Evolutionary conservation across 2,113 vertebrate species (phyloP).

Genomic region (Rhinoderma darwinii): DNA sequence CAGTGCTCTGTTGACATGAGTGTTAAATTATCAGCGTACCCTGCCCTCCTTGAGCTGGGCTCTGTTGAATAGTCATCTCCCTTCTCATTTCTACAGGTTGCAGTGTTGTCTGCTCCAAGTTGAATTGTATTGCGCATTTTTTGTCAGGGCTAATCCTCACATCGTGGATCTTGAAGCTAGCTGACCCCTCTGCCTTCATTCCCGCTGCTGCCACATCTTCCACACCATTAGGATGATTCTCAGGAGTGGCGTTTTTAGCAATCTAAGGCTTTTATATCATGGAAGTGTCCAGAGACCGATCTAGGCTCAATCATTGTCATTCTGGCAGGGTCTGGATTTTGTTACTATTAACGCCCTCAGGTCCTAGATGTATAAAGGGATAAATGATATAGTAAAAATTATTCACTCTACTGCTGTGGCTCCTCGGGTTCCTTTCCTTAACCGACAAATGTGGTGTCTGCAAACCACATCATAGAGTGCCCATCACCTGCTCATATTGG

Average conservation of each 20-base stretch:
- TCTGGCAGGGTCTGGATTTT: background rate
- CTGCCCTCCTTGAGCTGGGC: conserved; percentile 57
- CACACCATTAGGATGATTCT: conserved; percentile 9
- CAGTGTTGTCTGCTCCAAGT: conserved; percentile 4
- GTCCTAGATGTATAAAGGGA: conserved; percentile 52
- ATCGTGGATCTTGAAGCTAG: background rate
- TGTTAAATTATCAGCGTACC: conserved; percentile 67
- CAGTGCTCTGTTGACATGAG: conserved; percentile 65
- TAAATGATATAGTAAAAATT: conserved; percentile 4
- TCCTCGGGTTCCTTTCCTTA: conserved; percentile 8
- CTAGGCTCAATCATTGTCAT: background rate
- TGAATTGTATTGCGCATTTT: conserved; percentile 37
- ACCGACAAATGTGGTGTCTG: conserved; percentile 9
- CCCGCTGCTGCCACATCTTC: conserved; percentile 32
- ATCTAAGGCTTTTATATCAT: conserved; percentile 56
- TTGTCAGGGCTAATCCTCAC: conserved; percentile 12
- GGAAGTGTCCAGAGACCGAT: conserved; percentile 36
- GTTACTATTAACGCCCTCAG: conserved; percentile 42
- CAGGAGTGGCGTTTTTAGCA: conserved; percentile 56
- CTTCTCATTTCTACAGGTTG: conserved; percentile 9
- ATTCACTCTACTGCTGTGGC: conserved; percentile 32
- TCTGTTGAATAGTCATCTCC: conserved; percentile 28
- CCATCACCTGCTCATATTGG: background rate
- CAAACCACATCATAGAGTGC: background rate
- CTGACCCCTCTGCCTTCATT: background rate